Percentiles rank a stretch among this genome's conserved stretches.
Conservation (phyloP, 1,140 invertebrate genomes). For the Bradynema listronoti region DNA sequence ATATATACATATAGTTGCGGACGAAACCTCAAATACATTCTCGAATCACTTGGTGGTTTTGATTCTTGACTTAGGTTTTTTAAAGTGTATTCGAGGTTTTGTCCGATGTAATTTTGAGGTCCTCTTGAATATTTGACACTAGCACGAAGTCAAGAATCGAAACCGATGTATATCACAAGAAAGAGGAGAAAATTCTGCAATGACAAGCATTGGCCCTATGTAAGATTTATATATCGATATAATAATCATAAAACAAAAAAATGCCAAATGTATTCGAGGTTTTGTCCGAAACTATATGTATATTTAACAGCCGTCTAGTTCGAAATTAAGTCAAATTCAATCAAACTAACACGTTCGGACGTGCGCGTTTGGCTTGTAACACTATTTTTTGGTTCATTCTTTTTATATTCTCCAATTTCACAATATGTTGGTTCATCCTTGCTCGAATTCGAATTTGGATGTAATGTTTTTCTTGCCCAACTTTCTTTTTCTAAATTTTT, state of each 20-base stretch:
- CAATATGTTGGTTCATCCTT: background rate
- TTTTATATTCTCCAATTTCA: background rate
- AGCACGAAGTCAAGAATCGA: no score
- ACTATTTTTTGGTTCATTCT: background rate
- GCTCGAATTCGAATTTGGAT: background rate
- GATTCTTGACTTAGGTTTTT: background rate
- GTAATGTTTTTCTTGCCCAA: background rate
- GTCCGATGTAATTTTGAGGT: background rate
- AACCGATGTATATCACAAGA: no score
- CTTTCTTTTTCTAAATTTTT: background rate
- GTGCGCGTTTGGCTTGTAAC: no score
- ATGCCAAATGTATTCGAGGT: no score
- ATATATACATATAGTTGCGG: slow-evolving; percentile 6
- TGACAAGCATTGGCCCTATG: no score
- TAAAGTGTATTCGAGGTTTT: background rate
- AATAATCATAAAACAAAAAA: no score
- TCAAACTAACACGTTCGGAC: no score
- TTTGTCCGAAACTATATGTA: no score
- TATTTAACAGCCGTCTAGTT: no score
- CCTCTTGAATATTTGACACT: background rate
- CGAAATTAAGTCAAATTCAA: no score
- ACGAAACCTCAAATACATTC: background rate
- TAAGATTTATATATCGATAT: no score
- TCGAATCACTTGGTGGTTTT: background rate
- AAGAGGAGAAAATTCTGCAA: no score